Conservation (phyloP, 2,113 vertebrate species). For the Vulpes lagopus region DNA sequence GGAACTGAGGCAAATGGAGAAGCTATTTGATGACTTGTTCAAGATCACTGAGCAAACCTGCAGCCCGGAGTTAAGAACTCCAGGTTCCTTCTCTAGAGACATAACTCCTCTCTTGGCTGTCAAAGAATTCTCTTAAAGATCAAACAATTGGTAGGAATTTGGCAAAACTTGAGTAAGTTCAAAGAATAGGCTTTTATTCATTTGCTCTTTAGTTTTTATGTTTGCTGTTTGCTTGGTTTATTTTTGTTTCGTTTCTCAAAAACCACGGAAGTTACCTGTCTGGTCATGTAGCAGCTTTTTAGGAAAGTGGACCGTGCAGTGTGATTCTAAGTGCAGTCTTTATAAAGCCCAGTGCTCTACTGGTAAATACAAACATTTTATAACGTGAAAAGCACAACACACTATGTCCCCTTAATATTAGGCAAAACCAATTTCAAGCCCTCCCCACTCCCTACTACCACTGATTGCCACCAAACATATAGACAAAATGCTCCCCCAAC, state of each 20-base stretch:
- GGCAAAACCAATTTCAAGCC: slow-evolving; percentile 65
- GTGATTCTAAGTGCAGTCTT: slow-evolving; percentile 93
- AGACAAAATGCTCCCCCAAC: slow-evolving; percentile 18
- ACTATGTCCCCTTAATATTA: slow-evolving; percentile 81
- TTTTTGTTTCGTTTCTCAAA: slow-evolving; percentile 47
- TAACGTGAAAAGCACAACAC: slow-evolving; percentile 85
- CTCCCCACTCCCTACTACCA: neutral
- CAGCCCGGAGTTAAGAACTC: slow-evolving; percentile 8
- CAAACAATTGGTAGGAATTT: slow-evolving; percentile 46
- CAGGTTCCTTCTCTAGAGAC: neutral
- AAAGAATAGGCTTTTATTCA: slow-evolving; percentile 2
- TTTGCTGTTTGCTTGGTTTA: slow-evolving; percentile 25
- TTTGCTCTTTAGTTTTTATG: neutral
- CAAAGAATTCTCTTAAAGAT: neutral
- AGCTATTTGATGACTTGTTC: slow-evolving; percentile 44
- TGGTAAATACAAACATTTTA: slow-evolving; percentile 88
- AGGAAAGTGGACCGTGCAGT: slow-evolving; percentile 88
- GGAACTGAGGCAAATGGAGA: slow-evolving; percentile 75
- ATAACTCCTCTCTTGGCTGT: slow-evolving; percentile 3
- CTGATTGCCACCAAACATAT: slow-evolving; percentile 33
- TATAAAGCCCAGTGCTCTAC: slow-evolving; percentile 93
- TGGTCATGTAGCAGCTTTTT: slow-evolving; percentile 92
- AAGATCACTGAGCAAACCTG: slow-evolving; percentile 37
- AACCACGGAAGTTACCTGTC: slow-evolving; percentile 86
- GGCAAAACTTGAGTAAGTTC: slow-evolving; percentile 44